phyloP scores from a whole-genome alignment of 2,113 vertebrate genomes.

The Diglossa brunneiventris region DNA sequence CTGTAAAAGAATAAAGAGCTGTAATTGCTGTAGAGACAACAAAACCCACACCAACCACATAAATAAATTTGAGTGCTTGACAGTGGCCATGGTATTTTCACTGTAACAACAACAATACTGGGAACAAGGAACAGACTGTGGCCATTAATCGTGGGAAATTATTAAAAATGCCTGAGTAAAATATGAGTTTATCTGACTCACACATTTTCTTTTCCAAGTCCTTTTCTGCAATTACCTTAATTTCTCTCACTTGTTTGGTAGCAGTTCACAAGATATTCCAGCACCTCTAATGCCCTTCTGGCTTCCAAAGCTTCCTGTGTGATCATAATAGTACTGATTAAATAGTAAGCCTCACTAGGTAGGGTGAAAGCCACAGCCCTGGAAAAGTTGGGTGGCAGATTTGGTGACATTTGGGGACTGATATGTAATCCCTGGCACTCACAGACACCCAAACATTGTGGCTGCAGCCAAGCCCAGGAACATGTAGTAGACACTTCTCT shows the following conservation, averaged over 20 bases:
- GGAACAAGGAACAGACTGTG: background rate
- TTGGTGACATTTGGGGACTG: background rate
- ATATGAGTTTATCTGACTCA: background rate
- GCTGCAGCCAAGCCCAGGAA: background rate
- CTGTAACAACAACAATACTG: background rate
- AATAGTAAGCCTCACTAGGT: background rate
- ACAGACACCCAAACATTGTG: accelerated
- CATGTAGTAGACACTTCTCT: background rate
- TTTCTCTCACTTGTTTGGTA: background rate
- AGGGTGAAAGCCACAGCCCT: background rate
- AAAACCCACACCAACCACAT: background rate
- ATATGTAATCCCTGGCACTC: background rate
- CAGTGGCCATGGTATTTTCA: background rate
- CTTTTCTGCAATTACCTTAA: background rate
- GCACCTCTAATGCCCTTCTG: background rate
- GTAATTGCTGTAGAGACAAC: background rate
- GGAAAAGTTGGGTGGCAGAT: background rate
- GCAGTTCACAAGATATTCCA: background rate
- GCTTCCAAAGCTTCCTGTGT: background rate
- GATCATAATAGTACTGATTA: background rate
- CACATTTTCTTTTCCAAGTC: background rate
- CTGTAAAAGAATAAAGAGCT: background rate
- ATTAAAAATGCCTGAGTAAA: background rate
- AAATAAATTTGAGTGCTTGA: background rate
- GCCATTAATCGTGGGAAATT: background rate